phyloP scores from a whole-genome alignment of 1,140 invertebrate species.

The Heterodera schachtii region DNA sequence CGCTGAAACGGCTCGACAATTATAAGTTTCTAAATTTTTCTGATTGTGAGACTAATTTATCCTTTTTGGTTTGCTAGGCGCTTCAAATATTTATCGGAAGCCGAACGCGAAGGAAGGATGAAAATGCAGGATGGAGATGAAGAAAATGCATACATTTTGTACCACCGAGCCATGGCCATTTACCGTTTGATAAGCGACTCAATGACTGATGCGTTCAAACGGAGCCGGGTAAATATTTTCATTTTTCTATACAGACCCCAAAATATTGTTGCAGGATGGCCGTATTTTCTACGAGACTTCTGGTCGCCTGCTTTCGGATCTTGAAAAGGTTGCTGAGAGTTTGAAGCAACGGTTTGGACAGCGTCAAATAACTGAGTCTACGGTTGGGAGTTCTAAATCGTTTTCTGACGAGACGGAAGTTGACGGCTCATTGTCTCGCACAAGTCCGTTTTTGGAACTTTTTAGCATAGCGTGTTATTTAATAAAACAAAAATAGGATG shows the following conservation, averaged over 20 bases:
- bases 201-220: background rate
- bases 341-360: background rate
- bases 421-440: too few species aligned
- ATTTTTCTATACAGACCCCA: too few species aligned
- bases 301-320: too few species aligned
- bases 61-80: background rate
- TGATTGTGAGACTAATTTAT: background rate
- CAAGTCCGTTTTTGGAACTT: too few species aligned
- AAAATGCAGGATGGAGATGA: conserved; percentile 6
- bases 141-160: conserved; percentile 14
- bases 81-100: background rate
- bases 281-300: background rate
- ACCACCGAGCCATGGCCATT: conserved; percentile 3
- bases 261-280: too few species aligned
- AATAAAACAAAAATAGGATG: too few species aligned
- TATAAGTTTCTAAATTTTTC: background rate
- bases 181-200: background rate
- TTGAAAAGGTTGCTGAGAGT: background rate
- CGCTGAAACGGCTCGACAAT: conserved; percentile 2
- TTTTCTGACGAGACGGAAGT: background rate
- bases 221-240: background rate
- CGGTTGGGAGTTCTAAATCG: background rate
- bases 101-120: background rate
- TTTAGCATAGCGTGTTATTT: too few species aligned
- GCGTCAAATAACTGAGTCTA: background rate